Percentiles rank a stretch among this genome's conserved stretches.
Conservation (phyloP, 37 sponge, comb jelly and placozoan genomes). For the Bolinopsis microptera region DNA sequence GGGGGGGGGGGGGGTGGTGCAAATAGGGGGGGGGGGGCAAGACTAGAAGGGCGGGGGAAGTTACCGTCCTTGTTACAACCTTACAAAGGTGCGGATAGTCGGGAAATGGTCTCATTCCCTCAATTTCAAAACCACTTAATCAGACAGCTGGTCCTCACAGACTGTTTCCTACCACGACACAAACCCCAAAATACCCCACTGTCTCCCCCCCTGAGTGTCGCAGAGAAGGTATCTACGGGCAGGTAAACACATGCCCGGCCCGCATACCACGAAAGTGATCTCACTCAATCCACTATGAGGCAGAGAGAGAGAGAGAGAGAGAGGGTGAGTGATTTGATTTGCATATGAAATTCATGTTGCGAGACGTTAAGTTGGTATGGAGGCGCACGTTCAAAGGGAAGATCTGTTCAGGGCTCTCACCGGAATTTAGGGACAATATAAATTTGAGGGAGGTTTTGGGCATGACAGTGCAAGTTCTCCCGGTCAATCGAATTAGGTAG, state of each 20-base stretch:
- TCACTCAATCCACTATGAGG: neutral
- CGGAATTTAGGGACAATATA: neutral
- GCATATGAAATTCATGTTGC: slow-evolving; percentile 51
- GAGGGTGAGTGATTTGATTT: slow-evolving; percentile 28
- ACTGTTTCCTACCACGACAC: too few relatives aligned
- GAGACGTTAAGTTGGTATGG: neutral
- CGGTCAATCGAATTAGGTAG: neutral
- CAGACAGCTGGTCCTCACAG: too few relatives aligned
- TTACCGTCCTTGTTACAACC: too few relatives aligned
- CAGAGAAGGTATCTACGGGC: neutral
- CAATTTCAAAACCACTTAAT: too few relatives aligned
- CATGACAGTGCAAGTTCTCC: neutral
- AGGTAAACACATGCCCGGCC: neutral
- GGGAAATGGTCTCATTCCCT: too few relatives aligned
- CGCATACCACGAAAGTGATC: neutral
- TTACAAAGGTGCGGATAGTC: too few relatives aligned
- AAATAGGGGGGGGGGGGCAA: too few relatives aligned
- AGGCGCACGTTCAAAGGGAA: neutral
- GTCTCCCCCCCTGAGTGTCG: too few relatives aligned
- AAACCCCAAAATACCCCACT: too few relatives aligned
- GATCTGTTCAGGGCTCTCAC: neutral
- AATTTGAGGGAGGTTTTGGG: neutral
- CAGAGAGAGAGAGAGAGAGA: neutral
- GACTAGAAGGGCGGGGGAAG: too few relatives aligned
- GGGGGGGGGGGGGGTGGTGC: too few relatives aligned